Evolutionary conservation across 2,797 vertebrate species (phyloP), one percentile per base, ranked within the genome.

Genomic region (Gallirallus australis): DNA sequence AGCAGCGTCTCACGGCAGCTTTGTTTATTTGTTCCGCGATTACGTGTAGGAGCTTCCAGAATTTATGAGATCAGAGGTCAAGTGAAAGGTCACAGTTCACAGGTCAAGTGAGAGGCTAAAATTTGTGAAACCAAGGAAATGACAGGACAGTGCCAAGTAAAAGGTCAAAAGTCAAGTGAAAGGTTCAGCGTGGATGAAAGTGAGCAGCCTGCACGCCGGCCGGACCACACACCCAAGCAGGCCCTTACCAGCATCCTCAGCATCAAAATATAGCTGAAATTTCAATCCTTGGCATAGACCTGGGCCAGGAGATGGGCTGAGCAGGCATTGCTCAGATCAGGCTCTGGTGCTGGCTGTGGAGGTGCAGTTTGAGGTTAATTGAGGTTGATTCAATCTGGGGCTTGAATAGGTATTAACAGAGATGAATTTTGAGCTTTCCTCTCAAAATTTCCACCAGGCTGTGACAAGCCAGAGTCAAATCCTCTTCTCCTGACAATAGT

Each of bases 91-190:
- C 97, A 81, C 94, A 97, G 98, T 97, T 97, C 97, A 97, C 86
- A 98, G 98, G 97, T 98, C 97, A 98, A 97, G 96, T 97, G 96
- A 98, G 97, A 98, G 95, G 97, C 95, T 97, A 98, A 98, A 98
- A 98, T 98, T 98, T 98, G 97, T 90, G 78, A 98, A 98, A 95
- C 97, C 96, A 96, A 97, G 98, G 97, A 98, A 98, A 97, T 97
- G 97, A 97, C 96, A 97, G 97, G 97, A 98, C 94, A 98, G 96
- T 97, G 96, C 97, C 98, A 98, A 97, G 97, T 93, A 96, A 97
- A 98, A 98, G 97, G 98, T 97, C 98, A 98, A 91, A 98, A 96
- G 97, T 97, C 98, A 98, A 98, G 97, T 98, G 98, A 98, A 97
- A 96, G 97, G 97, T 94, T 94, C 94, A 82, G 59, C 0, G 4